phyloP scores from a whole-genome alignment of 2,797 vertebrate species.

The Acipenser transmontanus region DNA sequence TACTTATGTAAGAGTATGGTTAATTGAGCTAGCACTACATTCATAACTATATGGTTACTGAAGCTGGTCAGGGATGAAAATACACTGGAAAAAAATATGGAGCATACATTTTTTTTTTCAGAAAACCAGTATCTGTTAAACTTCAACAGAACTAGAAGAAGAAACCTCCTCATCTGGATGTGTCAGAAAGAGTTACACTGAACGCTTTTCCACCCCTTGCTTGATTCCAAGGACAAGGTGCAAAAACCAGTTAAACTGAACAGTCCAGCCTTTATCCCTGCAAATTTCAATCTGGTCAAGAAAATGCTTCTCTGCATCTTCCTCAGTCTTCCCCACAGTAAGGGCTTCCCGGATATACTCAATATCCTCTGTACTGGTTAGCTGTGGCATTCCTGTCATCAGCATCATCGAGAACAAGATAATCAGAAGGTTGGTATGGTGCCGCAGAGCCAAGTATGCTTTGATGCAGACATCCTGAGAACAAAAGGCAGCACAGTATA shows the following conservation, averaged over 20 bases:
- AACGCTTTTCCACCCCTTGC: conserved; percentile 92
- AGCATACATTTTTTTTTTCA: too few species aligned
- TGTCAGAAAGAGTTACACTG: conserved; percentile 55
- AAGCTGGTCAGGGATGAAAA: too few species aligned
- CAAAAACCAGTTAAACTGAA: conserved; percentile 97
- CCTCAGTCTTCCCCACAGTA: conserved; percentile 82
- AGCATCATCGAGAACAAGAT: conserved; percentile 99
- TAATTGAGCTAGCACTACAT: too few species aligned
- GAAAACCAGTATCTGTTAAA: not conserved
- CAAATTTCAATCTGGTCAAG: conserved; percentile 97
- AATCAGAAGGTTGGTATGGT: conserved; percentile 94
- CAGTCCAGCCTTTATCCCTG: conserved; percentile 96
- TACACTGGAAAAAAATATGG: too few species aligned
- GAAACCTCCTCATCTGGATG: not conserved
- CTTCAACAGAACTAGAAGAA: not conserved
- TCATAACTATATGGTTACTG: too few species aligned
- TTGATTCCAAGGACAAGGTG: conserved; percentile 96
- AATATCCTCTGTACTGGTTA: conserved; percentile 95
- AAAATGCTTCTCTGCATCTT: conserved; percentile 88
- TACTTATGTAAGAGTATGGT: too few species aligned
- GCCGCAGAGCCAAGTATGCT: conserved; percentile 89
- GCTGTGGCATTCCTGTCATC: conserved; percentile 94
- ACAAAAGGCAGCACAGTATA: conserved; percentile 11
- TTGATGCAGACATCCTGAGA: conserved; percentile 82
- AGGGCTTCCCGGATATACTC: conserved; percentile 92